phyloP scores from a whole-genome alignment of 2,888 invertebrate species.

The Xanthorhoe designata region DNA sequence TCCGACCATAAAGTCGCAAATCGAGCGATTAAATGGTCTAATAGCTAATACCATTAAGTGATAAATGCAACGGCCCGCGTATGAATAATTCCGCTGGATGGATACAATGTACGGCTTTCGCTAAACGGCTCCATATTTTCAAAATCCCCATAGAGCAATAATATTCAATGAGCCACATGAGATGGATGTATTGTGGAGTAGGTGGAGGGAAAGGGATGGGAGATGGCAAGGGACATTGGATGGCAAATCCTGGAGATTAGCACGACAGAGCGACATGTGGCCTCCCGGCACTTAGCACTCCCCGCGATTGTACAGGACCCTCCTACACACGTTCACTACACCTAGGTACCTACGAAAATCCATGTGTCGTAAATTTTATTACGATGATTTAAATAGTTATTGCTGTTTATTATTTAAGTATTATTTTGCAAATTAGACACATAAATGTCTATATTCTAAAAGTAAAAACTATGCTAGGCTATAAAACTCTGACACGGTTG shows the following conservation, averaged over 20 bases:
- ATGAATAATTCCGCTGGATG: conserved; percentile 83
- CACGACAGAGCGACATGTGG: conserved; percentile 84
- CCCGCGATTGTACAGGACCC: conserved; percentile 53
- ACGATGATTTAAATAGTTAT: conserved; percentile 43
- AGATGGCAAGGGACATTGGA: conserved; percentile 73
- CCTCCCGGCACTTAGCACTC: conserved; percentile 81
- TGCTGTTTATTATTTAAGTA: conserved; percentile 24
- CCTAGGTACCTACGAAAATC: conserved; percentile 56
- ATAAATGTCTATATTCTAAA: background rate
- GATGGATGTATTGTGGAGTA: conserved; percentile 65
- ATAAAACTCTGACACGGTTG: too few species aligned
- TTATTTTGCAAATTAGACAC: conserved; percentile 19
- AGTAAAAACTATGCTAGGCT: background rate
- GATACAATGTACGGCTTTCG: conserved; percentile 84
- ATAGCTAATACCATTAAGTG: conserved; percentile 85
- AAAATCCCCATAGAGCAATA: conserved; percentile 86
- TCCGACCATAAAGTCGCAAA: conserved; percentile 73
- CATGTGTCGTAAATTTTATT: conserved; percentile 62
- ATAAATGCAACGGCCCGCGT: conserved; percentile 82
- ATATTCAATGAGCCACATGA: conserved; percentile 82
- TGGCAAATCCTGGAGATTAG: conserved; percentile 85
- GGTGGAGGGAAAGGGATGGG: conserved; percentile 62
- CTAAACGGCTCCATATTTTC: conserved; percentile 86
- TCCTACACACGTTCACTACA: conserved; percentile 52
- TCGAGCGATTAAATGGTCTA: conserved; percentile 81